Conservation (phyloP, 2,888 invertebrate genomes). For the Tricholauxania praeusta region DNA sequence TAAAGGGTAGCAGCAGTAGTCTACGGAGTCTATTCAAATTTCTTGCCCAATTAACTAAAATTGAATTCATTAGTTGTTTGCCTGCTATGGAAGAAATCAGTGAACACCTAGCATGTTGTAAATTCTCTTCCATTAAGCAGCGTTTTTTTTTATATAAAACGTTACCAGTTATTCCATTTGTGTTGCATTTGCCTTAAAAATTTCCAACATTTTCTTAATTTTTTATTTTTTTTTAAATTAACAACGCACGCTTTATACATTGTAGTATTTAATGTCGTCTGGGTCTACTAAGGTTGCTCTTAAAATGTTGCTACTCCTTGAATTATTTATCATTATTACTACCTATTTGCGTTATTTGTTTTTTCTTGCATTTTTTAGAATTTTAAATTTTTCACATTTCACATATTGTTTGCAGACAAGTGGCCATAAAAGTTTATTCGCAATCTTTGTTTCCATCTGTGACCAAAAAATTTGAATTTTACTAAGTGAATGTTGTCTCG, state of each 20-base stretch:
- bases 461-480: conserved; percentile 16
- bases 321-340: background rate
- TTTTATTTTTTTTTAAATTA: background rate
- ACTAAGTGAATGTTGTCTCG: too few relatives aligned
- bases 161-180: too few relatives aligned
- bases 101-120: too few relatives aligned
- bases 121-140: background rate
- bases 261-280: background rate
- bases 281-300: background rate
- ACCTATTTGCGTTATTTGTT: background rate
- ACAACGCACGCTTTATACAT: background rate
- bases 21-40: background rate
- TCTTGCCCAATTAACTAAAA: conserved; percentile 5
- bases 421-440: conserved; percentile 25
- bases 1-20: background rate
- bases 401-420: conserved; percentile 23
- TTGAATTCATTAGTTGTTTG: conserved; percentile 17
- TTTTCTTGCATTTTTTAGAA: background rate
- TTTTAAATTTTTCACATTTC: conserved; percentile 14
- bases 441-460: conserved; percentile 5
- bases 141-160: background rate
- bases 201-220: background rate
- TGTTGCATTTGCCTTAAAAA: too few relatives aligned
- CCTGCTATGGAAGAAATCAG: too few relatives aligned
- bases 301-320: background rate